Evolutionary conservation across 2,113 vertebrate species (phyloP), one percentile per base, ranked within the genome.

Genomic region (Neopipo cinnamomea): DNA sequence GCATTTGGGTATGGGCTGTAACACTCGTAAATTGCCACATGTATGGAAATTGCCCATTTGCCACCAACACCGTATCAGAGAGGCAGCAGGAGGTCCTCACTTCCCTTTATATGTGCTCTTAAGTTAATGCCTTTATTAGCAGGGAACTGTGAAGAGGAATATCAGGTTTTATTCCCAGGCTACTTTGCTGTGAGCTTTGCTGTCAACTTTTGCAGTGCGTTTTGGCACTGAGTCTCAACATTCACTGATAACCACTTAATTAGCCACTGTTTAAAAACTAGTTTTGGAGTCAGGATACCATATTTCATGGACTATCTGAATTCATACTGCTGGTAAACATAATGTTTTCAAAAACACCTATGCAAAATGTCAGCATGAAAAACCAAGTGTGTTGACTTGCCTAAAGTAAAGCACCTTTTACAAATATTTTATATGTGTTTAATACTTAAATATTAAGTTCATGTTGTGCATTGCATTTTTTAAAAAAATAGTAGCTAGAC

Each of bases 91-190:
- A 90, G 79, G 82, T 78, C 61, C 52, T 90, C 68, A n/a, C 65
- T 88, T 88, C 56, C 55, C 85, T 95, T 95, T 88, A 31, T 78
- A 73, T 85, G 53, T 93, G 42, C 68, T 91, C 79, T 93, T 53
- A 86, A 88, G 65, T 88, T 93, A 93, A 93, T 95, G 92, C 68
- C 91, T 91, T 86, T 90, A 61, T 88, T 93, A 92, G 72, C 75
- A 93, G 62, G 83, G 50, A 89, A n/a, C 88, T 94, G 62, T 84
- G 88, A 96, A 95, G 68, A 90, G n/a, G 37, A 88, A 65, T 93
- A 91, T 56, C 8, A 4, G 41, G 5, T 87, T 97, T 93, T 94
- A 82, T 90, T 96, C 67, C 61, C 68, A 76, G 72, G 46, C 81
- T 95, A 56, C 80, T 86, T 92, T 85, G 65, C 84, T 82, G 55